Base-by-base conservation (phyloP, 2,797 vertebrate species). In the Tarsius wallacei region DNA sequence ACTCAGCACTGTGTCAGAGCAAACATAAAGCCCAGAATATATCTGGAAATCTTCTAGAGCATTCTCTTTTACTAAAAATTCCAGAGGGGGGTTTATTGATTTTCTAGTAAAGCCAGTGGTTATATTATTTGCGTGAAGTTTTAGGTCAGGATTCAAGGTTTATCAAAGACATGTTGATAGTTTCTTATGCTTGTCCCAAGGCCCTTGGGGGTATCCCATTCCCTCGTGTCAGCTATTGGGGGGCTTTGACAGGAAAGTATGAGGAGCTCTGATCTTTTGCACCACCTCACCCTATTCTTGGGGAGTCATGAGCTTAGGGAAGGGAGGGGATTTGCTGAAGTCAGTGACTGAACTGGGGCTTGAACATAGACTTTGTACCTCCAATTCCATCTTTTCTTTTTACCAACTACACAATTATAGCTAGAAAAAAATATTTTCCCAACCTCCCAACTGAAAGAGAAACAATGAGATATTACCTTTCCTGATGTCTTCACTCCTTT, bases 401-500 rank as follows among this genome's bases (percentile, higher is more conserved):
- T 1, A 17, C 55, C 57, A 49, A 2, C 5, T 2, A 63, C 28
- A 55, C 28, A 2, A 16, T 71, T 15, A 55, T 57, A 86, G 87
- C 64, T 5, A 16, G 90, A 61, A 80, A 15, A 89, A 95, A 61
- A 31, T 80, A 76, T 70, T 9, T 68, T 16, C n/a, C 7, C 55
- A 49, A 31, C 5, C 7, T 68, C 59, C 31, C 61, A 57, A 31
- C 24, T 0, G 13, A 61, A 63, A 76, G 81, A 95, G 96, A 96
- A 28, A 90, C 78, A 80, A 95, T 64, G 90, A 96, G 76, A 8
- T 31, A 36, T 90, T 99, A 99, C 99, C 99, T 99, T 99, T 98
- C 99, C 99, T 7, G 99, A 99, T 6, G 99, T 99, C 98, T 99
- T 99, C 98, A 99, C 99, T 3, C 99, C 99, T 99, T 99, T 99